Percentiles rank a stretch among this genome's conserved stretches.
Conservation (phyloP, 2,888 invertebrate species). For the Lordiphosa andalusiaca region DNA sequence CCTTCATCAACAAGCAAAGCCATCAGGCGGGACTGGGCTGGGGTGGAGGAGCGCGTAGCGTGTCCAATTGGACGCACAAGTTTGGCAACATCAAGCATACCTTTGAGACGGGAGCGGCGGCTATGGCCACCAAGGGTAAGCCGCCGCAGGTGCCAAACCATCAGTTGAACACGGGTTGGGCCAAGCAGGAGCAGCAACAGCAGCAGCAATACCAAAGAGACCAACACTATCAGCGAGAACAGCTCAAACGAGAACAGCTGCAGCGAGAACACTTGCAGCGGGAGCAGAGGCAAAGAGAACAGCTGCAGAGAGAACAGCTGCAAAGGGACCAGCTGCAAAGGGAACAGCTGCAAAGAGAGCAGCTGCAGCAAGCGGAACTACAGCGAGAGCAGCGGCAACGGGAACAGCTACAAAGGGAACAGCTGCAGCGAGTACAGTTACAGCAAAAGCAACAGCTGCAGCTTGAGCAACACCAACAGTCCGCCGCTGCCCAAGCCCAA, state of each 20-base stretch:
- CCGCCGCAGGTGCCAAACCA: slow-evolving; percentile 80
- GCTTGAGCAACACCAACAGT: slow-evolving; percentile 21
- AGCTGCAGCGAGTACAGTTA: slow-evolving; percentile 10
- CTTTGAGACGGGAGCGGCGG: slow-evolving; percentile 83
- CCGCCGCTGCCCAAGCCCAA: slow-evolving; percentile 39
- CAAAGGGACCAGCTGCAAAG: slow-evolving; percentile 31
- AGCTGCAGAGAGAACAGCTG: slow-evolving; percentile 76
- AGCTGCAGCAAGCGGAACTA: slow-evolving; percentile 74
- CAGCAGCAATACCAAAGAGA: slow-evolving; percentile 41
- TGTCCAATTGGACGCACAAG: slow-evolving; percentile 89
- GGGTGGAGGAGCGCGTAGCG: slow-evolving; percentile 77
- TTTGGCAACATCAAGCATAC: slow-evolving; percentile 91
- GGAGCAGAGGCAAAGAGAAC: slow-evolving; percentile 25
- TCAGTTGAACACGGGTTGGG: slow-evolving; percentile 50
- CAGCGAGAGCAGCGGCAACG: slow-evolving; percentile 31
- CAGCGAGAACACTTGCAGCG: slow-evolving; percentile 31
- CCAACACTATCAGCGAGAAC: slow-evolving; percentile 69
- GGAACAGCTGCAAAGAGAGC: slow-evolving; percentile 36
- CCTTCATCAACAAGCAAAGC: slow-evolving; percentile 89
- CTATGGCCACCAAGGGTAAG: slow-evolving; percentile 78
- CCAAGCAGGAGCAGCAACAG: slow-evolving; percentile 30
- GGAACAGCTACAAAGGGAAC: slow-evolving; percentile 45
- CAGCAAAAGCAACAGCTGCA: slow-evolving; percentile 28
- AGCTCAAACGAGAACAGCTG: slow-evolving; percentile 62
- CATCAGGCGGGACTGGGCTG: slow-evolving; percentile 81